Evolutionary conservation across 1,140 invertebrate genomes (phyloP), one percentile per base, ranked within the genome.

Genomic region (Panagrolaimus sp.): DNA sequence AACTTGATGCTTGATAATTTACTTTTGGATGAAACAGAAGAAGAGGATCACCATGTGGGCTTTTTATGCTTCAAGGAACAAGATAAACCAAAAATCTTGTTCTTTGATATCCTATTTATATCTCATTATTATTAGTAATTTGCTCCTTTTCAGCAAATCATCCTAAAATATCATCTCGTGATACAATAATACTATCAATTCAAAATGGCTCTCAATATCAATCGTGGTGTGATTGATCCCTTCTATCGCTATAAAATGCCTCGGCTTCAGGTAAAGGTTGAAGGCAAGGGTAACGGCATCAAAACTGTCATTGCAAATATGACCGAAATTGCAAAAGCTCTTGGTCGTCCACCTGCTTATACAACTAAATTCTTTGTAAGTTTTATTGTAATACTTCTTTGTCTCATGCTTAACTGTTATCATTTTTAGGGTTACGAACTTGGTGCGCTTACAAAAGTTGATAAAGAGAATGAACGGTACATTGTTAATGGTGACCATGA

Each of bases 241-340:
- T 99, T 98, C 87, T 99, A 99, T 87, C 93, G 96, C 73, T 99
- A 99, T 87, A 99, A 98, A 87, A 99, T 99, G 96, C 96, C 96
- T 69, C 89, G 92, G 70, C 89, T 99, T 76, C 89, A 92, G 85
- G 96, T 96, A 77, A 99, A 98, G 88, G 87, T 88, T 46, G 87
- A 88, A 79, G 87, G 87, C 46, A 98, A 98, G 85, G 96, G 96
- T 58, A 99, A 99, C 87, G 96, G 96, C 76, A 99, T 99, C 79
- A 99, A 99, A 87, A 99, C 96, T 28, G 96, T 99, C 75, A 94
- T 99, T 83, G 94, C 96, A 68, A 99, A 99, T 86, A 98, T 99
- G 94, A 88, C 90, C 48, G 96, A 98, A 70, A 91, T 99, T 55
- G 96, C 94, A 9, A 97, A 98, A 85, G 92, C 96, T 69, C 89